A percentile compares a stretch with the other conserved stretches of the same genome.
Evolutionary conservation across 2,888 invertebrate genomes (phyloP).

Genomic region (Orchesella flavescens): DNA sequence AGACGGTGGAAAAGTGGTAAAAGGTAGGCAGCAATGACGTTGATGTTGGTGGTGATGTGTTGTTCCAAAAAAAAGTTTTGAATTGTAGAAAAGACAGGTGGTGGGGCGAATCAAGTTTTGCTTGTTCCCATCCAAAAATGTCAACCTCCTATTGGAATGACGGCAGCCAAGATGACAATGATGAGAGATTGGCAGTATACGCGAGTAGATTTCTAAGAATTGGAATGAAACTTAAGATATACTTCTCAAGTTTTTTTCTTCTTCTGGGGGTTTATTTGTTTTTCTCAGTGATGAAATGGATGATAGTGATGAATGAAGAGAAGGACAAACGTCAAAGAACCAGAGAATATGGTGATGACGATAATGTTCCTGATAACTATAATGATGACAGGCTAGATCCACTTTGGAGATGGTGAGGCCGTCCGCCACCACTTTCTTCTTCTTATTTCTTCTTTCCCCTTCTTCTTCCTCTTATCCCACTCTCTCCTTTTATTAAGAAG

Average conservation of each 20-base stretch:
- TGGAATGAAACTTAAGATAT: too few species aligned
- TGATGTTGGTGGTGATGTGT: neutral
- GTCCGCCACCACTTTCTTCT: constrained; percentile 13
- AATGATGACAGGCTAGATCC: constrained; percentile 50
- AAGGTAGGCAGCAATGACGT: constrained; percentile 14
- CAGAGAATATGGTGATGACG: constrained; percentile 7
- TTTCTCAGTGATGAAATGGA: constrained; percentile 9
- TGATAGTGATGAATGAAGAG: neutral
- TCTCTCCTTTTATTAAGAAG: neutral
- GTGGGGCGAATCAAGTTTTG: too few species aligned
- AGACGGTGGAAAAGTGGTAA: neutral
- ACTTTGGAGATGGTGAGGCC: constrained; percentile 48
- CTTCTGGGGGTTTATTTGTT: neutral
- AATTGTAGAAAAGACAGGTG: too few species aligned
- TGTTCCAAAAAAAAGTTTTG: neutral
- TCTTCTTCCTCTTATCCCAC: neutral
- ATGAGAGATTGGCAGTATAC: too few species aligned
- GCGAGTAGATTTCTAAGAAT: too few species aligned
- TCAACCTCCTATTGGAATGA: too few species aligned
- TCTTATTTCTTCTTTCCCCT: too few species aligned
- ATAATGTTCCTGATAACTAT: constrained; percentile 28
- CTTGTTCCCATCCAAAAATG: too few species aligned
- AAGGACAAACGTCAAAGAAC: neutral
- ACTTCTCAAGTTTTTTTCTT: too few species aligned
- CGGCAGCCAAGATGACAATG: too few species aligned